Percentiles rank a stretch among this genome's conserved stretches.
phyloP scores from a whole-genome alignment of 2,113 vertebrate species.

The Odontophorus gujanensis region DNA sequence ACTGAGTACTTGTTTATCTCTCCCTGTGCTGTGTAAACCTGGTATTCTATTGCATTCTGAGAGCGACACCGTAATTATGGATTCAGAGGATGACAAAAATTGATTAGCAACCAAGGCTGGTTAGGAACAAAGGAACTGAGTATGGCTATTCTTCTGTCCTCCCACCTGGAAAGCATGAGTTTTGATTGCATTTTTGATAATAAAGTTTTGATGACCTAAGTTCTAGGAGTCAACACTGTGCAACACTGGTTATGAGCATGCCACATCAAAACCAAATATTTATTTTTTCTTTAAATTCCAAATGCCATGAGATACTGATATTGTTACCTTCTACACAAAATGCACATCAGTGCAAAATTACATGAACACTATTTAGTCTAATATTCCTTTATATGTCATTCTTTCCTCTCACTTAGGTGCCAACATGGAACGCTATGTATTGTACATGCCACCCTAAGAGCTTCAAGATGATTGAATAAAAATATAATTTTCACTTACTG shows the following conservation, averaged over 20 bases:
- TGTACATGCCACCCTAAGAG: not conserved
- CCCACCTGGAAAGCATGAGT: conserved; percentile 17
- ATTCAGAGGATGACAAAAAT: conserved; percentile 45
- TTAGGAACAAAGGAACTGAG: conserved; percentile 28
- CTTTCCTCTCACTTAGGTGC: not conserved
- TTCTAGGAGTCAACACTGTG: not conserved
- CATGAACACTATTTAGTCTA: not conserved
- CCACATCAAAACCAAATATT: not conserved
- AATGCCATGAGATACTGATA: not conserved
- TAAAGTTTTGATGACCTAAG: not conserved
- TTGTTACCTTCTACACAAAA: not conserved
- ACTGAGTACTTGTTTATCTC: conserved; percentile 70
- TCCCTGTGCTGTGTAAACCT: conserved; percentile 71
- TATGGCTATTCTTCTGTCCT: conserved; percentile 19
- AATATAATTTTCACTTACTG: conserved; percentile 27
- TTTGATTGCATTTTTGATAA: not conserved
- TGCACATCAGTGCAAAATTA: not conserved
- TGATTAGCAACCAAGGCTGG: conserved; percentile 35
- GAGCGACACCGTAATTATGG: conserved; percentile 70
- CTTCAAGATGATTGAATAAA: conserved; percentile 27
- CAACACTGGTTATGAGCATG: not conserved
- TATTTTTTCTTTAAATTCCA: not conserved
- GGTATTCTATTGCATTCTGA: conserved; percentile 68
- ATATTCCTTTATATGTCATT: not conserved
- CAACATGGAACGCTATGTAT: not conserved